Evolutionary conservation across 2,888 invertebrate species (phyloP).

Genomic region (Lepidochrysops patricia): DNA sequence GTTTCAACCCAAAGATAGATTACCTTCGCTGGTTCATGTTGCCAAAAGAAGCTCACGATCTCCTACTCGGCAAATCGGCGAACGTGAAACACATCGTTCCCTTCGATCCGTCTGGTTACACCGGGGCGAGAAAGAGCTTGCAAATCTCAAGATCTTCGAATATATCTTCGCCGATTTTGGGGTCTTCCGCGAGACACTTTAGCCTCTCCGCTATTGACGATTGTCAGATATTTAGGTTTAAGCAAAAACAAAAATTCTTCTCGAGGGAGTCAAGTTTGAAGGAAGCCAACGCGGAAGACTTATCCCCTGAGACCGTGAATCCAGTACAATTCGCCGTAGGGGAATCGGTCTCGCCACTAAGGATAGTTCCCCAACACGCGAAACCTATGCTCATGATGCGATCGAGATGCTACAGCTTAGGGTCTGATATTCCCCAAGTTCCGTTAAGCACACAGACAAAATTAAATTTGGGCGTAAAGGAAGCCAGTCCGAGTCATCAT

Average conservation of each 20-base stretch:
- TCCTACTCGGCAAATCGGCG: conserved; percentile 81
- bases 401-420: conserved; percentile 80
- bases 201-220: conserved; percentile 80
- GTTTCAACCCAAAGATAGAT: conserved; percentile 80
- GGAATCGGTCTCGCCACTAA: conserved; percentile 74
- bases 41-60: conserved; percentile 88
- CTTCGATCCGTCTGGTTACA: conserved; percentile 79
- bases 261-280: conserved; percentile 61
- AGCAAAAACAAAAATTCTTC: conserved; percentile 59
- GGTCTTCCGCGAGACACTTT: conserved; percentile 78
- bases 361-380: conserved; percentile 39
- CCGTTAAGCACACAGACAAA: conserved; percentile 77
- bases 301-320: conserved; percentile 34
- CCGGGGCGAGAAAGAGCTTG: conserved; percentile 66
- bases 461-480: conserved; percentile 76
- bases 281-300: conserved; percentile 55
- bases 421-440: conserved; percentile 70
- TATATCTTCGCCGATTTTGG: conserved; percentile 63
- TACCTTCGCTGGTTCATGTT: conserved; percentile 91
- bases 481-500: conserved; percentile 56
- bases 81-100: conserved; percentile 86
- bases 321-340: conserved; percentile 81
- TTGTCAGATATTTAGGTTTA: conserved; percentile 61
- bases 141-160: conserved; percentile 47
- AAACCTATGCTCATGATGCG: conserved; percentile 46